phyloP scores from a whole-genome alignment of 2,113 vertebrate genomes.

The Xiphophorus couchianus region DNA sequence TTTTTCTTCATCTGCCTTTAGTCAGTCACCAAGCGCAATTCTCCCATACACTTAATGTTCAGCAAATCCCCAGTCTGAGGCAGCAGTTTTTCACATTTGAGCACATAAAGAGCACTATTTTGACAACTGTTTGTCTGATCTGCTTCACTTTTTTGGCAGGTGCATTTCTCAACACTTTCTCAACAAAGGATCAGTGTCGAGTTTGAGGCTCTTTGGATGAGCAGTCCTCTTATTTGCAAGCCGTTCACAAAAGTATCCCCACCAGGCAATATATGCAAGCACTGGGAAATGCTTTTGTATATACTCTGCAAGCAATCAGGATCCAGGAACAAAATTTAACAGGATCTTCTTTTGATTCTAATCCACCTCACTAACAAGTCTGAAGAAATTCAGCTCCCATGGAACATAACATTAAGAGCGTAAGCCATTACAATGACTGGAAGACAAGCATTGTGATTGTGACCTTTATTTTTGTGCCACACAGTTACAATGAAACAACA shows the following conservation, averaged over 20 bases:
- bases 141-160: slow-evolving; percentile 1
- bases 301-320: neutral
- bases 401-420: neutral
- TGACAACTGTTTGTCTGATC: slow-evolving; percentile 1
- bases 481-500: slow-evolving; percentile 71
- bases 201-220: neutral
- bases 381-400: neutral
- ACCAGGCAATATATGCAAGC: neutral
- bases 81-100: slow-evolving; percentile 1
- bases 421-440: neutral
- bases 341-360: neutral
- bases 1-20: slow-evolving; percentile 20
- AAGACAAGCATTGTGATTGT: slow-evolving; percentile 54
- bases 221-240: neutral
- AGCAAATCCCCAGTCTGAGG: slow-evolving; percentile 1
- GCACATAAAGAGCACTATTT: slow-evolving; percentile 1
- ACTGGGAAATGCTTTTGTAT: neutral
- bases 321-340: neutral
- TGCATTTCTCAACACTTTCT: neutral
- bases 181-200: slow-evolving; percentile 1
- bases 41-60: neutral
- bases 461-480: slow-evolving; percentile 77
- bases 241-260: neutral
- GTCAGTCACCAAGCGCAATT: neutral
- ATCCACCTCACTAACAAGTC: neutral